Conservation (phyloP, 2,888 invertebrate genomes). For the Pteria penguin region DNA sequence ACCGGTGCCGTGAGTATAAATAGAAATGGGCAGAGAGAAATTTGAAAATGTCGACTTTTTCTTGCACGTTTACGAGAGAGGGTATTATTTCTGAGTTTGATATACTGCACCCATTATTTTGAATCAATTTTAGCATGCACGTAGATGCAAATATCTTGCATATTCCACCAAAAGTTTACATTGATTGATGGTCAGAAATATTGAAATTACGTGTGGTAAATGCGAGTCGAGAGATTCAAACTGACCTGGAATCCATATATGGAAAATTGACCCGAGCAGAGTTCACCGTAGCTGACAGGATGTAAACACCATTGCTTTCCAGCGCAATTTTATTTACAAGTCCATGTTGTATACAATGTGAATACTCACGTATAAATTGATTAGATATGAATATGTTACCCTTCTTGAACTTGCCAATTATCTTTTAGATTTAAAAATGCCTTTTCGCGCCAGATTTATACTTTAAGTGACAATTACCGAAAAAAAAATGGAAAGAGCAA, state of each 20-base stretch:
- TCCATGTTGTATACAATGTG: background rate
- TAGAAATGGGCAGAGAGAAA: too few relatives aligned
- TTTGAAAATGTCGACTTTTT: too few relatives aligned
- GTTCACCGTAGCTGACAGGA: background rate
- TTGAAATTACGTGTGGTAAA: background rate
- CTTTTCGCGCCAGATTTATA: background rate
- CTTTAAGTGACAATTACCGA: background rate
- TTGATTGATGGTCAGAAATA: background rate
- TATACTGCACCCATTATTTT: too few relatives aligned
- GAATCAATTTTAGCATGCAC: background rate
- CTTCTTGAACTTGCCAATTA: background rate
- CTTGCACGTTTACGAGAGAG: too few relatives aligned
- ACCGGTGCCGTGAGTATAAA: too few relatives aligned
- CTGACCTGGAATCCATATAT: background rate
- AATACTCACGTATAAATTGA: background rate
- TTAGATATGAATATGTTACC: background rate
- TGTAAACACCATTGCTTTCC: background rate
- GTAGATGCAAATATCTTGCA: background rate
- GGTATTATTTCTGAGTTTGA: too few relatives aligned
- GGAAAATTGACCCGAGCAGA: background rate
- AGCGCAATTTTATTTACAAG: background rate
- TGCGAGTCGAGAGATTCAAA: background rate
- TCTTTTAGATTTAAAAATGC: background rate
- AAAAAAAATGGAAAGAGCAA: background rate
- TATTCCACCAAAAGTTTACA: background rate